Evolutionary conservation across 2,888 invertebrate genomes (phyloP).

Genomic region (Tipula confusa): DNA sequence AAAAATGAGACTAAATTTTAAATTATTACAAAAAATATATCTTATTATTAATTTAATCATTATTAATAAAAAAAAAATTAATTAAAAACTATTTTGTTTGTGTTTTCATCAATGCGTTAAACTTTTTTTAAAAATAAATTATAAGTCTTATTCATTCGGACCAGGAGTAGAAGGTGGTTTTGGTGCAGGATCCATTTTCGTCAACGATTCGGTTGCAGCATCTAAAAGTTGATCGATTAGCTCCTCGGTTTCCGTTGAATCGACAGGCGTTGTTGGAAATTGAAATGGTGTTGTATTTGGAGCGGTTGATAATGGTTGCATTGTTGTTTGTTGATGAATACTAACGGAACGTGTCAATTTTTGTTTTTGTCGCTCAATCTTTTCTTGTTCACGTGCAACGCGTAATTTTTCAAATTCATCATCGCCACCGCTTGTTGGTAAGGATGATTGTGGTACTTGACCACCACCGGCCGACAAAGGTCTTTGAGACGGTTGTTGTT

Average conservation of each 20-base stretch:
- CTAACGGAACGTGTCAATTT: slow-evolving; percentile 57
- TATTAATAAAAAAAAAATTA: not conserved
- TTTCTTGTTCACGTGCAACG: slow-evolving; percentile 63
- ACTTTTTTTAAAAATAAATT: not conserved
- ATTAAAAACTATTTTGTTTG: not conserved
- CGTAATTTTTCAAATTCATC: slow-evolving; percentile 71
- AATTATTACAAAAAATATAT: not conserved
- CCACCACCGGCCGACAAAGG: not conserved
- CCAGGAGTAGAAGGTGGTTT: not conserved
- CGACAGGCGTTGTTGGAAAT: not conserved
- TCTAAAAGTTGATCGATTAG: not conserved
- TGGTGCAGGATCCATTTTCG: not conserved
- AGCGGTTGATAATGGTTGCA: not conserved
- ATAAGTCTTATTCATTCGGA: not conserved
- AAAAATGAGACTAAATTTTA: not conserved
- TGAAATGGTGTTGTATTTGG: not conserved
- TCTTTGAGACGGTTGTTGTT: not conserved
- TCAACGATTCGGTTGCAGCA: not conserved
- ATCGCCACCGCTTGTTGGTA: slow-evolving; percentile 41
- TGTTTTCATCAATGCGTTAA: not conserved
- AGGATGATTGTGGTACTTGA: not conserved
- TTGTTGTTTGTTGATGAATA: slow-evolving; percentile 37
- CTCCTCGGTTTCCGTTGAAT: not conserved
- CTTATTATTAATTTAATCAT: not conserved
- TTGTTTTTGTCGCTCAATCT: slow-evolving; percentile 58